These are phyloP conservation scores for Astatotilapia flaviijosephi DNA, from an alignment of 2,113 vertebrate species.

Conservation along the genomic window DNA sequence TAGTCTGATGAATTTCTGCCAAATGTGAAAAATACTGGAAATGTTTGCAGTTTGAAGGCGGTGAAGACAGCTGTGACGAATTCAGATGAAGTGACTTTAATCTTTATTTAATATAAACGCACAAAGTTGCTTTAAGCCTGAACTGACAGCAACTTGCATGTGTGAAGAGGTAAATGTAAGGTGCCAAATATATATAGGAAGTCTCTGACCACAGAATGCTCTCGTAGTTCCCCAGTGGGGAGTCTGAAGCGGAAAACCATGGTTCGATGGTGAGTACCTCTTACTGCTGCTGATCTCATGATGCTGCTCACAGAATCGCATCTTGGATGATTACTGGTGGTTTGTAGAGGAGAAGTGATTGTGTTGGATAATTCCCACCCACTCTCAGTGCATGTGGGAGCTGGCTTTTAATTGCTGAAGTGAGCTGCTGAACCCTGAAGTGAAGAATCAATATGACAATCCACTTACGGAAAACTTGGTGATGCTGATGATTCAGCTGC, in stretches of 20 bases:
- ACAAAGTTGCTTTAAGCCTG: not conserved
- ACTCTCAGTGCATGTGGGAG: not conserved
- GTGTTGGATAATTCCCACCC: not conserved
- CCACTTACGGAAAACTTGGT: not conserved
- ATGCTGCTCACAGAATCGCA: not conserved
- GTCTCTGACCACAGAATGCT: constrained; percentile 17
- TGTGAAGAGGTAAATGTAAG: not conserved
- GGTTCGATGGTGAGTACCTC: constrained; percentile 24
- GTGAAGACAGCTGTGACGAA: not conserved
- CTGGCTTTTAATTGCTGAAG: not conserved
- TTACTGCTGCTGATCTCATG: not conserved
- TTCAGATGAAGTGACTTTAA: not conserved
- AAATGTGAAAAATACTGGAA: not conserved
- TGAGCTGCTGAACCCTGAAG: not conserved
- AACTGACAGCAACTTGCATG: not conserved
- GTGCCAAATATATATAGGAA: not conserved
- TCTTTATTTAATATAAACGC: not conserved
- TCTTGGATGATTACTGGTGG: not conserved
- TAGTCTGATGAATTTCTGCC: not conserved
- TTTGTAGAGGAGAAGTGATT: not conserved
- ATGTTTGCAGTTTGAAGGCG: not conserved
- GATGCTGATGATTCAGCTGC: not conserved
- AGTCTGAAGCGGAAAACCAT: not conserved
- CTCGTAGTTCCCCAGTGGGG: not conserved
- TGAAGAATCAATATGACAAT: not conserved